Percentiles rank a stretch among this genome's conserved stretches.
Evolutionary conservation across 2,888 invertebrate species (phyloP).

Genomic region (Crossocerus cetratus): DNA sequence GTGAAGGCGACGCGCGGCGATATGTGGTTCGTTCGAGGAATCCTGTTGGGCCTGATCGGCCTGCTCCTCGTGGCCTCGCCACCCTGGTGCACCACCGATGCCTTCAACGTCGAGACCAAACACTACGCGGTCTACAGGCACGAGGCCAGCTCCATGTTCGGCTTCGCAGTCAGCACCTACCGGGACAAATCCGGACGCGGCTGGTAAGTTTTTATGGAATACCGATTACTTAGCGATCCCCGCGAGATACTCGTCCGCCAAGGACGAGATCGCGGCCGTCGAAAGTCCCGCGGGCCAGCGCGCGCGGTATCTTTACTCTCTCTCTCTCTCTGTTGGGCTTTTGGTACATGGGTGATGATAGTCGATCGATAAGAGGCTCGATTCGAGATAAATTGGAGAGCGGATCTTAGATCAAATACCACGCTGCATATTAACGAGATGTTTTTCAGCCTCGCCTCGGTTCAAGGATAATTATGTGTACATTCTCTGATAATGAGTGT

Average conservation of each 20-base stretch:
- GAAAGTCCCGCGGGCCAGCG: no score
- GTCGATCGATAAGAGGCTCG: no score
- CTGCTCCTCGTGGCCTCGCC: conserved; percentile 46
- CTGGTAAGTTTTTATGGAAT: conserved; percentile 58
- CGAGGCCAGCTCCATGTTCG: conserved; percentile 70
- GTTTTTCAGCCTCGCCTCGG: not conserved
- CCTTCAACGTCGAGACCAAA: conserved; percentile 72
- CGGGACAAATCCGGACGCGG: conserved; percentile 66
- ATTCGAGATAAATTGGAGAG: no score
- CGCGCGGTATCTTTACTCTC: no score
- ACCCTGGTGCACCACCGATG: conserved; percentile 51
- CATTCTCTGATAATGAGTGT: conserved; percentile 5
- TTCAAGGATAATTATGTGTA: conserved; percentile 1
- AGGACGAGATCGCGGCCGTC: no score
- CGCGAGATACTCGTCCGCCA: no score
- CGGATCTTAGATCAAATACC: no score
- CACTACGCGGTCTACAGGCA: conserved; percentile 68
- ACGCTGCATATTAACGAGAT: not conserved
- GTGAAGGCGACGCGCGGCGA: not conserved
- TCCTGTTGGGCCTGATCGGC: conserved; percentile 44
- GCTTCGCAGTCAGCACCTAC: conserved; percentile 72
- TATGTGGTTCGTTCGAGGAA: conserved; percentile 55
- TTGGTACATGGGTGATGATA: no score
- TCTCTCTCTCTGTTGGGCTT: no score
- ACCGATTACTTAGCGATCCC: no score